Base-by-base conservation (phyloP, 2,113 vertebrate genomes). In the Zosterops borbonicus region DNA sequence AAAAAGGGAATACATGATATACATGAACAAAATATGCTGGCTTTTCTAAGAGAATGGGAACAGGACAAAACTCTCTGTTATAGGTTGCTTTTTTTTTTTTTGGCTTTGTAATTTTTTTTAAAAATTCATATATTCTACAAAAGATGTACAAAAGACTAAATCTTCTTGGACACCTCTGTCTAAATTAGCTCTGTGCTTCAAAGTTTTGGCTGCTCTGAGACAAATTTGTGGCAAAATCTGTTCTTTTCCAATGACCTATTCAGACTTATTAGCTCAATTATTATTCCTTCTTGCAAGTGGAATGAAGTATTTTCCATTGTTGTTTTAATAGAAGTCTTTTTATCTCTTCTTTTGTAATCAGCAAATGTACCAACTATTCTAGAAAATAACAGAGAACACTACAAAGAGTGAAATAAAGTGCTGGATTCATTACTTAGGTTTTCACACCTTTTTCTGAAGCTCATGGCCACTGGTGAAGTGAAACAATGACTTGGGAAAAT, bases 401-500 rank as follows among this genome's bases (percentile, higher is more conserved):
- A 33, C 33, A 88, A 79, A 42, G 23, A 83, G 19, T 5, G 3
- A 41, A 96, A 79, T 39, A 71, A 84, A 91, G 39, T 42, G 11
- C 14, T 60, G 22, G 15, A 60, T 75, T 89, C 18, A 67, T 86
- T 89, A 60, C 6, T 59, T 39, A 56, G 44, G 29, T 70, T 93
- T 58, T 74, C 31, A 73, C 21, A 53, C 46, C 59, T 79, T 87
- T 31, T 89, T 83, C 65, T 87, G 59, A 80, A 49, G 37, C 62
- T 79, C 69, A 9, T 24, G 11, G 12, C 82, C 25, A 25, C 35
- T 60, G 29, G 29, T 74, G 37, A 71, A 50, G 18, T 82, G 78
- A 87, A 91, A 94, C 65, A 95, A 91, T 89, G 73, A 29, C 31
- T 60, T 84, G 31, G 64, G 41, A 87, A 91, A 89, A 92, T 56